Evolutionary conservation across 2,797 vertebrate species (phyloP), one percentile per base, ranked within the genome.

Genomic region (Paratrypauchen microcephalus): DNA sequence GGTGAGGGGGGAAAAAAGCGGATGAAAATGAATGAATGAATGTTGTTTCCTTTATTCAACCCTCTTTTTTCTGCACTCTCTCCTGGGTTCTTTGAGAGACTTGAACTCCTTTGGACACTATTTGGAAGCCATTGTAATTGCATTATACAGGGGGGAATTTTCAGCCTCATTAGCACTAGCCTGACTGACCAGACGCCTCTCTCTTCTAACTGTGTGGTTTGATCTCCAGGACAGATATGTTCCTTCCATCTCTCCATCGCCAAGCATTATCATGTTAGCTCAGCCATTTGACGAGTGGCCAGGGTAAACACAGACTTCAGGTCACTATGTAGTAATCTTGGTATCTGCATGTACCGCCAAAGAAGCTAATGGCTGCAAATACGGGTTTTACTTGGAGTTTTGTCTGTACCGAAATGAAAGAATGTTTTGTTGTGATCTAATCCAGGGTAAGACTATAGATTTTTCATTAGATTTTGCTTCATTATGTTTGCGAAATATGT

Each of bases 81-180:
- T 75, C 70, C 76, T 60, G 64, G 66, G 55, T 73, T 79, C 74
- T 75, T 72, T 63, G 67, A 70, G 66, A 75, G 66, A 80, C 30
- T 21, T 69, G 56, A 75, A 77, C 74, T 67, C 70, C 72, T 77
- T 75, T 47, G 68, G 78, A 82, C 47, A 68, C 55, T 77, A 70
- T 80, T 72, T 86, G 81, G 80, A 79, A 76, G 73, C 64, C 39
- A 16, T 69, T 64, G 45, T 67, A 36, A 79, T 71, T 36, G 13
- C 65, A 75, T 74, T 77, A 74, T 72, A 78, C 76, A 24, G 72
- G 83, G 77, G 74, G 83, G 80, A 80, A 80, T 87, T 90, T 89
- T 88, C 71, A 76, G 82, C 73, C 79, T 91, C 86, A 90, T 91
- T 90, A 90, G 80, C 83, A 19, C 81, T 79, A 75, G 60, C 81